A percentile compares a stretch with the other conserved stretches of the same genome.
phyloP scores from a whole-genome alignment of 2,888 invertebrate genomes.

The Cheilosia grossa region DNA sequence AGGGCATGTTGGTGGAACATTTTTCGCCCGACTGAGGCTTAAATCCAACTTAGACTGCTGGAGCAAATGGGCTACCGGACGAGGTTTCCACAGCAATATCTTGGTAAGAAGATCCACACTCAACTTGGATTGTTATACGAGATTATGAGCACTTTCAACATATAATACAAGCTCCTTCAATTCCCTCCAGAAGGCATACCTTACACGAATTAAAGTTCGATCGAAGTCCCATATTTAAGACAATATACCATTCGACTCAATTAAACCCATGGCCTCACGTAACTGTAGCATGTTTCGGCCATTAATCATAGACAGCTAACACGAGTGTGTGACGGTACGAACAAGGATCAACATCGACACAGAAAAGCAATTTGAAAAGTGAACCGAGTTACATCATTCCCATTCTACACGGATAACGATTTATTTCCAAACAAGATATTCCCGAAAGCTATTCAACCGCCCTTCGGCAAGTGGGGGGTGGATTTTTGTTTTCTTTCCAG shows the following conservation, averaged over 20 bases:
- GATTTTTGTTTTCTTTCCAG: no score
- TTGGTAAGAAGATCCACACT: no score
- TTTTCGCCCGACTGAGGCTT: no score
- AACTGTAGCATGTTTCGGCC: slow-evolving; percentile 50
- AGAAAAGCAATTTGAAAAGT: slow-evolving; percentile 57
- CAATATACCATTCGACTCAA: slow-evolving; percentile 49
- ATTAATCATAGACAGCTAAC: slow-evolving; percentile 55
- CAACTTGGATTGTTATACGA: no score
- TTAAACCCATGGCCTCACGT: slow-evolving; percentile 57
- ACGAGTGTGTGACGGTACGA: neutral
- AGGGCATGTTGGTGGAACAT: no score
- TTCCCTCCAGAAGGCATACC: neutral
- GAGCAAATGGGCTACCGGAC: no score
- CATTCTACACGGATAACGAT: slow-evolving; percentile 58
- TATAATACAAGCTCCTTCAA: neutral
- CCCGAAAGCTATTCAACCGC: neutral
- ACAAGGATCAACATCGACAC: neutral
- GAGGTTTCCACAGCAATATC: no score
- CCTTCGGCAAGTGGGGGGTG: no score
- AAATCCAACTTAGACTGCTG: no score
- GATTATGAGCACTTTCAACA: no score
- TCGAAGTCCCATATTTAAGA: neutral
- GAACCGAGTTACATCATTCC: slow-evolving; percentile 52
- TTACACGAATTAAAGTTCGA: neutral
- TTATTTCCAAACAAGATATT: slow-evolving; percentile 28